These are phyloP conservation scores for Glaucomys volans DNA, from an alignment of 2,113 vertebrate species.

Conservation along the genomic window DNA sequence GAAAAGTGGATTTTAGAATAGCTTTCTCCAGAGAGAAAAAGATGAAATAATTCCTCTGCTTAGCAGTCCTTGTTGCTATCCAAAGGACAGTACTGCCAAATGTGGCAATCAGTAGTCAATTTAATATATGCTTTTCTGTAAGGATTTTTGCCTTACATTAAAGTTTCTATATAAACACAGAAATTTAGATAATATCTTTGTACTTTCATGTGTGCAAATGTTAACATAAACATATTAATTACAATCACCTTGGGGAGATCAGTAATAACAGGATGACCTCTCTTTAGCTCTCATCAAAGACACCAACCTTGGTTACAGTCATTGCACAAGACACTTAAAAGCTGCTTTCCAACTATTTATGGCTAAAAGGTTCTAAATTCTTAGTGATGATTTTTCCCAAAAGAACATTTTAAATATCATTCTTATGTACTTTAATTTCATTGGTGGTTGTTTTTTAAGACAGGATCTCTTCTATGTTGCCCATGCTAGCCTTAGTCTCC, in stretches of 20 bases:
- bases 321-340: conserved; percentile 27
- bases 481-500: not conserved
- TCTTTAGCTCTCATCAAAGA: not conserved
- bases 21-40: conserved; percentile 1
- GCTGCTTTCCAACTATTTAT: not conserved
- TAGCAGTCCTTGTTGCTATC: not conserved
- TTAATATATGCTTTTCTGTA: not conserved
- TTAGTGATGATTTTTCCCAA: conserved; percentile 31
- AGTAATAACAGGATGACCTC: not conserved
- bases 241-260: not conserved
- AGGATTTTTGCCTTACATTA: not conserved
- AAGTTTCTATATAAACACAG: conserved; percentile 29
- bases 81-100: not conserved
- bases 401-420: conserved; percentile 3
- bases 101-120: not conserved
- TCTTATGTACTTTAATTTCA: not conserved
- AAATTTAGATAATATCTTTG: not conserved
- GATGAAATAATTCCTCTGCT: not conserved
- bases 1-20: not conserved
- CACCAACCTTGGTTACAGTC: not conserved
- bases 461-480: not conserved
- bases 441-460: not conserved
- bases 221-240: not conserved
- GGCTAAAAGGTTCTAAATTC: conserved; percentile 4
- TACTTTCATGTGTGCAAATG: not conserved